Base-by-base conservation (phyloP, 2,888 invertebrate species). In the Lycia hirtaria region DNA sequence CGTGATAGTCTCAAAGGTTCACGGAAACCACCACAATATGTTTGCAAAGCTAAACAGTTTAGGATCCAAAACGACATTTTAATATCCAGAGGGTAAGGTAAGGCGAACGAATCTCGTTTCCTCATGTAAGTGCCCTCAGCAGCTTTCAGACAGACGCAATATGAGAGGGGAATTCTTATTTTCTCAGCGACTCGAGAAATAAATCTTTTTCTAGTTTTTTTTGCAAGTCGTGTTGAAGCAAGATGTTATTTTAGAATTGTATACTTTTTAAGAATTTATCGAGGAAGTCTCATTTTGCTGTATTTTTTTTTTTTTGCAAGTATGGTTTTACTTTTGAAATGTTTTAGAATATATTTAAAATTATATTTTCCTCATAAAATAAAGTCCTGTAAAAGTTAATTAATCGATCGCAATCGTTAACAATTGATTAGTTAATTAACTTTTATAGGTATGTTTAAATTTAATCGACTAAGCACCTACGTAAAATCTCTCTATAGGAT, bases 161-260 rank as follows among this genome's bases (percentile, higher is more conserved):
- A 56, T 45, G 56, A 45, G 45, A 47, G 45, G 28, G 14, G 37
- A 49, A 56, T 51, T 33, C 28, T 47, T 56, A 47, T 56, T 50
- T 55, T 40, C 45, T 45, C 38, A 28, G 49, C 38, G 37, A 32
- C 37, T 32, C 26, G 17, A 19, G 28, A 47, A 47, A 56, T 56
- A 56, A 56, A 51, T 45, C 28, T 40, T 56, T 22, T 32, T 50
- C 24, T 30, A 48, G 48, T 45, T 57, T 50, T 50, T 52, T 41
- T 30, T 52, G 37, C 28, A 47, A 48, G 26, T 17, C 45, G 37
- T 40, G 45, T 41, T 38, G 32, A 38, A 59, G 41, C 20, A 55
- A 56, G 60, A 57, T 58, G 37, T 41, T 50, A 33, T 43, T 55
- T 32, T 30, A 30, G 33, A 33, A 14, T 41, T 15, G 47, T 12